Percentiles rank a stretch among this genome's conserved stretches.
Evolutionary conservation across 2,888 invertebrate genomes (phyloP).

Genomic region (Cephus rjabovi): DNA sequence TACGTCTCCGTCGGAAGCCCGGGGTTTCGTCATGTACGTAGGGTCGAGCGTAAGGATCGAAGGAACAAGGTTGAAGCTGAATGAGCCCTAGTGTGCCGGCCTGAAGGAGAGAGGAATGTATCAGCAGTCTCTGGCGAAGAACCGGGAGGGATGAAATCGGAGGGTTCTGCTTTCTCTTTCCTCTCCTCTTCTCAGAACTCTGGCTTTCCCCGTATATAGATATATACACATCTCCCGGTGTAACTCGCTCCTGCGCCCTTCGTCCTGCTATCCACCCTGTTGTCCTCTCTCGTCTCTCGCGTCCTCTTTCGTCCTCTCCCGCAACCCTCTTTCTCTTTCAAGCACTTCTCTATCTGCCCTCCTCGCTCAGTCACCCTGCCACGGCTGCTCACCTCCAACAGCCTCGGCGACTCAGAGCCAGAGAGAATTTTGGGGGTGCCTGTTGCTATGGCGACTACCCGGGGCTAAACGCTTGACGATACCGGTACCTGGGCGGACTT

Average conservation of each 20-base stretch:
- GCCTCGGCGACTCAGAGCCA: constrained; percentile 12
- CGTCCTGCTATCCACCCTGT: constrained; percentile 13
- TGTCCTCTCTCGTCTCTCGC: constrained; percentile 25
- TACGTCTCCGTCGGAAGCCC: no score
- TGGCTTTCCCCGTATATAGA: neutral
- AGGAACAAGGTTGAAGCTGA: constrained; percentile 47
- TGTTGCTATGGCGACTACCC: constrained; percentile 65
- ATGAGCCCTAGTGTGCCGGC: constrained; percentile 37
- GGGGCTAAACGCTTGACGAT: constrained; percentile 59
- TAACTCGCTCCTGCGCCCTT: neutral
- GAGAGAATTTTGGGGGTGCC: constrained; percentile 60
- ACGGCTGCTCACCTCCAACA: constrained; percentile 2
- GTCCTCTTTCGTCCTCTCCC: no score
- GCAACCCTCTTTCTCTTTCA: neutral
- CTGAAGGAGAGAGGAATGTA: constrained; percentile 27
- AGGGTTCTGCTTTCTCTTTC: constrained; percentile 20
- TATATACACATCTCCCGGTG: neutral
- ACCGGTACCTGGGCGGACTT: constrained; percentile 44
- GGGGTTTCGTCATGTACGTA: no score
- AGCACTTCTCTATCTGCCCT: constrained; percentile 5
- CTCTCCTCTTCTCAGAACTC: neutral
- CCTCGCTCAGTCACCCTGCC: constrained; percentile 12
- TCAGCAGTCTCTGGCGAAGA: constrained; percentile 5
- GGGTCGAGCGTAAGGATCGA: constrained; percentile 39
- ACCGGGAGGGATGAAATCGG: constrained; percentile 18